Evolutionary conservation across 2,797 vertebrate genomes (phyloP).

Genomic region (Xyrichtys novacula): DNA sequence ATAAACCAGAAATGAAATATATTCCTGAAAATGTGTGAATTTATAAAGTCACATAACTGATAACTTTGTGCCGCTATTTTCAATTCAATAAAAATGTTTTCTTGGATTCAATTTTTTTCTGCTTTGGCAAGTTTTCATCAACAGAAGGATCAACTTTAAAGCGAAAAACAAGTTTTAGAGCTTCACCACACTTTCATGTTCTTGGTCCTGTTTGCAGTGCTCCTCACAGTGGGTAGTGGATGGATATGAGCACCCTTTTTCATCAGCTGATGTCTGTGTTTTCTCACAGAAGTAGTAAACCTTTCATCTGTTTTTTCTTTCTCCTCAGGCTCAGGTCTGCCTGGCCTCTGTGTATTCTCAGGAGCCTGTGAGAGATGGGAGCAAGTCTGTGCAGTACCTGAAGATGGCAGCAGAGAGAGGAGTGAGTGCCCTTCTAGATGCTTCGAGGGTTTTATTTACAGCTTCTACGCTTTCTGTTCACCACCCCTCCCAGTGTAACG

Average conservation of each 20-base stretch:
- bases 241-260: neutral
- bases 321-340: slow-evolving; percentile 91
- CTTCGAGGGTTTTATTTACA: slow-evolving; percentile 51
- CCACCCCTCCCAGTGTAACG: neutral
- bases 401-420: slow-evolving; percentile 89
- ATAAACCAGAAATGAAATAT: too few relatives aligned
- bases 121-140: too few relatives aligned
- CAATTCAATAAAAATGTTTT: too few relatives aligned
- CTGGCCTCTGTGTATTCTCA: slow-evolving; percentile 89
- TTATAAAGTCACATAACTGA: too few relatives aligned
- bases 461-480: slow-evolving; percentile 5
- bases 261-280: neutral
- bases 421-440: slow-evolving; percentile 80
- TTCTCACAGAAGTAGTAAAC: neutral
- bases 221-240: too few relatives aligned
- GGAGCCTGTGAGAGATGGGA: slow-evolving; percentile 77
- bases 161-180: neutral
- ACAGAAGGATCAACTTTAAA: neutral
- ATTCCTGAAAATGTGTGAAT: too few relatives aligned
- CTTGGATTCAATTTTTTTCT: too few relatives aligned
- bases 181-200: too few relatives aligned
- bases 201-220: too few relatives aligned
- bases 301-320: neutral
- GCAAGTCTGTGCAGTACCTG: slow-evolving; percentile 87
- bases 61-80: too few relatives aligned